Percentiles rank a stretch among this genome's conserved stretches.
Evolutionary conservation across 2,797 vertebrate genomes (phyloP).

Genomic region (Sebastes kiyomatsui): DNA sequence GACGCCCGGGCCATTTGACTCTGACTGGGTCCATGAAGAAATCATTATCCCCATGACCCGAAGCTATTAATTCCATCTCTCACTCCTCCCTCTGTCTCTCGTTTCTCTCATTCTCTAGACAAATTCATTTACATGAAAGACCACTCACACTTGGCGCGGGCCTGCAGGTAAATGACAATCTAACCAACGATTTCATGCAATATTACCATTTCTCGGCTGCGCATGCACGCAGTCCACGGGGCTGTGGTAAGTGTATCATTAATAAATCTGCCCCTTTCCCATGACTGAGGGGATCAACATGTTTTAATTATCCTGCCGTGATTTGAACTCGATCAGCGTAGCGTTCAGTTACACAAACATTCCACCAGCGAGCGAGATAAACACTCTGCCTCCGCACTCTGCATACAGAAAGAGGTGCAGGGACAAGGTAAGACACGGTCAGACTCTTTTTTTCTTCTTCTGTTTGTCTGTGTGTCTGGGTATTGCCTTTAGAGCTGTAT

Average conservation of each 20-base stretch:
- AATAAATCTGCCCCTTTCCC: conserved; percentile 76
- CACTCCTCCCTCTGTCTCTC: conserved; percentile 76
- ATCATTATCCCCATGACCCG: conserved; percentile 82
- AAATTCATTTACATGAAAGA: conserved; percentile 84
- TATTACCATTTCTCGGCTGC: conserved; percentile 70
- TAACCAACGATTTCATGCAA: conserved; percentile 76
- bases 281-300: conserved; percentile 80
- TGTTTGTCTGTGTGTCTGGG: conserved; percentile 39
- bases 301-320: conserved; percentile 78
- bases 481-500: conserved; percentile 20
- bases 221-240: conserved; percentile 41
- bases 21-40: conserved; percentile 80
- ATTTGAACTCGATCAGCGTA: conserved; percentile 75
- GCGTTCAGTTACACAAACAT: conserved; percentile 77
- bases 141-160: conserved; percentile 70
- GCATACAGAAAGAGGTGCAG: conserved; percentile 53
- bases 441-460: not conserved
- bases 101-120: conserved; percentile 74
- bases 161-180: conserved; percentile 79
- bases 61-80: conserved; percentile 82
- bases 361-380: conserved; percentile 64
- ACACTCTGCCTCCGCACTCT: conserved; percentile 54
- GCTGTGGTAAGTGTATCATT: conserved; percentile 75
- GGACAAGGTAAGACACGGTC: conserved; percentile 60
- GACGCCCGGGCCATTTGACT: conserved; percentile 77